Conservation (phyloP, 2,888 invertebrate genomes). For the Icerya purchasi region DNA sequence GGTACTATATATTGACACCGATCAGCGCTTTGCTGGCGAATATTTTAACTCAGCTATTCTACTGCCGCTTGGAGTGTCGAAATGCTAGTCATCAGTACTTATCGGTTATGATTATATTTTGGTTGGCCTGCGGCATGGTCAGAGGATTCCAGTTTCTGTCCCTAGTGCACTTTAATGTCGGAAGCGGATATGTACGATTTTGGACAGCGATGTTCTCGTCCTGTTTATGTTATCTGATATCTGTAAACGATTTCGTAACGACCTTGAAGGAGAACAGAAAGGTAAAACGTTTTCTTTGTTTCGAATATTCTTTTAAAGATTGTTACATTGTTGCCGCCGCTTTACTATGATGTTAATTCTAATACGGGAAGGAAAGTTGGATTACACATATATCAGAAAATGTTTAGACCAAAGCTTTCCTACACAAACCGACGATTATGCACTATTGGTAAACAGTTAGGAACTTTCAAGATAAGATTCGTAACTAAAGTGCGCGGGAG, state of each 20-base stretch:
- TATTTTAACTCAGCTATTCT: slow-evolving; percentile 6
- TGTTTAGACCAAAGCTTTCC: too few relatives aligned
- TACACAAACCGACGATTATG: too few relatives aligned
- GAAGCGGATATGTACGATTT: slow-evolving; percentile 17
- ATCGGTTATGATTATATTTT: slow-evolving; percentile 17
- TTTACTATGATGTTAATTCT: too few relatives aligned
- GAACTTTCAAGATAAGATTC: too few relatives aligned
- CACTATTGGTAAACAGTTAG: too few relatives aligned
- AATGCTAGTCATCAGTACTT: slow-evolving; percentile 13
- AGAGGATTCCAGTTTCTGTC: slow-evolving; percentile 18
- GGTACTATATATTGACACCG: slow-evolving; percentile 9
- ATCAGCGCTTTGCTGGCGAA: slow-evolving; percentile 5
- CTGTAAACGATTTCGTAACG: slow-evolving; percentile 23
- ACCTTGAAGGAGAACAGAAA: slow-evolving; percentile 22
- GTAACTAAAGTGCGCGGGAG: too few relatives aligned
- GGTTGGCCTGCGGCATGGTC: slow-evolving; percentile 21
- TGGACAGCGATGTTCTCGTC: slow-evolving; percentile 19
- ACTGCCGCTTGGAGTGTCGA: neutral
- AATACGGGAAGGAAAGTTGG: too few relatives aligned
- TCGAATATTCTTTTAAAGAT: too few relatives aligned
- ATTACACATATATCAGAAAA: too few relatives aligned
- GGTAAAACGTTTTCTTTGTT: too few relatives aligned
- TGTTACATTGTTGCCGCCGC: too few relatives aligned
- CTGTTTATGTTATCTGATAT: slow-evolving; percentile 21
- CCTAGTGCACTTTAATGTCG: slow-evolving; percentile 20